Evolutionary conservation across 2,797 vertebrate genomes (phyloP), one percentile per base, ranked within the genome.

Genomic region (Octomys mimax): DNA sequence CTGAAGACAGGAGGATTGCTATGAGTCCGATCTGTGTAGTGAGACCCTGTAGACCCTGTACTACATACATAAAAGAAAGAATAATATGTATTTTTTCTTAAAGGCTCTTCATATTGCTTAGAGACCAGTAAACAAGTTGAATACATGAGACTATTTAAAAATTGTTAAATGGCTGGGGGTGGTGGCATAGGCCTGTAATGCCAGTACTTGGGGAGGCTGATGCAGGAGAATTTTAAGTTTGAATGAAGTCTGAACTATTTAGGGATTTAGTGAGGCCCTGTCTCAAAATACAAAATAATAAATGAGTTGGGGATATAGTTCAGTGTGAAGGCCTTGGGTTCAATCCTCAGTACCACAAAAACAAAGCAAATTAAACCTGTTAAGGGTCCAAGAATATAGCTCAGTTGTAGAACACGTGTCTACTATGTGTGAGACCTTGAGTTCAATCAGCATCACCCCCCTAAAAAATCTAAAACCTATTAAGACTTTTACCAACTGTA

Each of bases 61-160:
- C 14, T 57, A 57, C 4, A 19, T 18, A 57, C 54, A 57, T 18
- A 57, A 57, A 57, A 57, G 49, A 49, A 88, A 93, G 39, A 92
- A 89, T 26, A 91, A 87, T 22, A 81, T 14, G 77, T 92, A 57
- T 49, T 61, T 92, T 89, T 19, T 80, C 39, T 82, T 61, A 90
- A 87, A 70, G 84, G 52, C 28, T 94, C 94, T 92, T 95, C 59
- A 19, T 81, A 54, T 31, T 89, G 87, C 36, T 46, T 73, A 62
- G 84, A 89, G 87, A 71, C 70, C 31, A 93, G 70, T 71, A 97
- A 93, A 96, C 4, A 89, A 94, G 75, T 1, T 85, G 39, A 31
- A 92, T 26, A 49, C 11, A 39, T 13, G 14, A 83, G 11, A 0
- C 36, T 91, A 59, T 83, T 77, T 46, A 39, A 93, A 92, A 83